Base-by-base conservation (phyloP, 2,888 invertebrate genomes). In the Imbricaverruca yamaguchii region DNA sequence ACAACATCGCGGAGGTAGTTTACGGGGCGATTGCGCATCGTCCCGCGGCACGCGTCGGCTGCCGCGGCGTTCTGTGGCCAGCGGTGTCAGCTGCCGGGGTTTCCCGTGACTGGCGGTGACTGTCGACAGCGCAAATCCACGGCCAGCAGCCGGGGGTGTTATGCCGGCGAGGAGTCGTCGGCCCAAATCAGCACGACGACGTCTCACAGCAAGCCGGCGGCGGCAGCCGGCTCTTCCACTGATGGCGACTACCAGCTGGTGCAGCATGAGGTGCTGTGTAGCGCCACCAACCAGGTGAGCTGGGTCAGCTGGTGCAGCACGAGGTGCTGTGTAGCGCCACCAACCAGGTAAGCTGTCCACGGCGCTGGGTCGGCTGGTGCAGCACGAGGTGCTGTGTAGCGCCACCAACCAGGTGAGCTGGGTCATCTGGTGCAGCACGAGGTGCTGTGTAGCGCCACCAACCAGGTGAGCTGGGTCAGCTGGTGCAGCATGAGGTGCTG, bases 401-500 rank as follows among this genome's bases (percentile, higher is more conserved):
- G 93, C 96, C 91, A 95, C 95, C 86, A 96, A 96, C 86, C 87
- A 87, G 79, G 79, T 79, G 23, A 12, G 23, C n/a, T 13, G n/a
- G n/a, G 13, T 56, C 84, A 84, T 81, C 91, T 98, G 88, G 97
- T 98, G 85, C 97, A 98, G 89, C 98, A 98, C 89, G 98, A 98
- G 91, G 90, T 97, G 85, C 92, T 98, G 87, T 97, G 95, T 90
- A 98, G 98, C 85, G 93, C 96, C 91, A 95, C 95, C 86, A 96
- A 96, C 86, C 87, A 87, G 79, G 79, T 79, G 23, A 12, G 23
- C n/a, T 13, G n/a, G n/a, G 13, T 56, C 84, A 84, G 82, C 91
- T 98, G 88, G 97, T 98, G 85, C 97, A 98, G 89, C 98, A 98
- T 89, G 98, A 98, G 91, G 90, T 97, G 85, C 92, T 98, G 87